Base-by-base conservation (phyloP, 2,888 invertebrate genomes). In the Dascillus cervinus region DNA sequence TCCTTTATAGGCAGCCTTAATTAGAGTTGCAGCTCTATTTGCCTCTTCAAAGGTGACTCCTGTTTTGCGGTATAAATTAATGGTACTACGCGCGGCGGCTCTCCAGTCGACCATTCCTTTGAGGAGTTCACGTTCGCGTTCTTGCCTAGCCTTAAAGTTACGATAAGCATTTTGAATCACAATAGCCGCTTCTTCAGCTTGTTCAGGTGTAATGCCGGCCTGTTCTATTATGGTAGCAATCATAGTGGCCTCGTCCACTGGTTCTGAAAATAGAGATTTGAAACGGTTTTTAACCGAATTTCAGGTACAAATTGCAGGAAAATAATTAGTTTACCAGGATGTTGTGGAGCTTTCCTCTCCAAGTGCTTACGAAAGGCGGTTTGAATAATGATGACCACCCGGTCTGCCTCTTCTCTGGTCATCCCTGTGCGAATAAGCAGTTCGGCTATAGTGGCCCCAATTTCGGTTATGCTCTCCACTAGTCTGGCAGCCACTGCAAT, bases 1-100 rank as follows among this genome's bases (percentile, higher is more conserved):
- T 1, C 64, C 64, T 47, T 60, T 62, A 31, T 65, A 65, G 6
- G 65, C 64, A 13, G 62, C 54, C 53, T 57, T 62, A 19, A 65
- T 65, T 11, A 65, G 35, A 5, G 58, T 62, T 3, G 64, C 64
- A 4, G 64, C 65, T 23, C 60, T 43, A 24, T 59, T 55, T 3
- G 61, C 63, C 41, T 64, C 64, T 43, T 59, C 58, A 25, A 50
- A 43, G 2, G 61, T 56, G 1, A 60, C 60, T 3, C 62, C 62
- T 11, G 58, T 56, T 39, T 55, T 55, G 29, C 58, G 44, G 32
- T 64, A 64, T 4, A 64, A 43, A 14, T 46, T 41, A 13, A 63
- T 59, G 1, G 63, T 62, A 26, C 58, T 60, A 37, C 60, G 50
- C 11, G 64, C 62, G 1, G 64, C 64, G 10, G 60, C 52, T 34